Conservation (phyloP, 2,797 vertebrate species). For the Leptoclinus maculatus region DNA sequence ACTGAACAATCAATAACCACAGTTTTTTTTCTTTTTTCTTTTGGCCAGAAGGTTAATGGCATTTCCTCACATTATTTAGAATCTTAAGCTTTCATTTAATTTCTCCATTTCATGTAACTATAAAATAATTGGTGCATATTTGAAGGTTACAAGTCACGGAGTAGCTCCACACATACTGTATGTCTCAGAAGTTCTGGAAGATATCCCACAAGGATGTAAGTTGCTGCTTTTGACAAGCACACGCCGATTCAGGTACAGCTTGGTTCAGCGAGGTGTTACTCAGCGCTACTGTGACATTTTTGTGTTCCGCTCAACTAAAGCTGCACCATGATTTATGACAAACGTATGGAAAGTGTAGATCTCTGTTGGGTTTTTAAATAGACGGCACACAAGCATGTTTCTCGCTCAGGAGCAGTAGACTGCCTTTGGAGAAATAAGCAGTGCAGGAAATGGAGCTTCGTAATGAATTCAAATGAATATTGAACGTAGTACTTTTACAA, state of each 20-base stretch:
- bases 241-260: neutral
- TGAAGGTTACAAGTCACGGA: neutral
- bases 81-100: neutral
- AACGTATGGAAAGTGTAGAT: constrained; percentile 10
- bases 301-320: constrained; percentile 15
- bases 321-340: neutral
- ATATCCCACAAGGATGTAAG: constrained; percentile 20
- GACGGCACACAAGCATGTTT: neutral
- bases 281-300: constrained; percentile 9
- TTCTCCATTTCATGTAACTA: neutral
- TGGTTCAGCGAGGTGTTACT: constrained; percentile 16
- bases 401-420: neutral
- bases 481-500: constrained; percentile 26
- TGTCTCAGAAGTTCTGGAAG: constrained; percentile 6
- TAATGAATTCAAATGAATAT: constrained; percentile 6
- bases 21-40: neutral
- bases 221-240: constrained; percentile 30
- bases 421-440: neutral
- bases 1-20: neutral
- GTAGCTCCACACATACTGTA: neutral
- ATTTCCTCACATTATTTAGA: neutral
- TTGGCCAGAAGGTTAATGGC: neutral
- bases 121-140: neutral
- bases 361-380: neutral
- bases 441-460: neutral